Evolutionary conservation across 2,797 vertebrate species (phyloP).

Genomic region (Halcyon leucocephala): DNA sequence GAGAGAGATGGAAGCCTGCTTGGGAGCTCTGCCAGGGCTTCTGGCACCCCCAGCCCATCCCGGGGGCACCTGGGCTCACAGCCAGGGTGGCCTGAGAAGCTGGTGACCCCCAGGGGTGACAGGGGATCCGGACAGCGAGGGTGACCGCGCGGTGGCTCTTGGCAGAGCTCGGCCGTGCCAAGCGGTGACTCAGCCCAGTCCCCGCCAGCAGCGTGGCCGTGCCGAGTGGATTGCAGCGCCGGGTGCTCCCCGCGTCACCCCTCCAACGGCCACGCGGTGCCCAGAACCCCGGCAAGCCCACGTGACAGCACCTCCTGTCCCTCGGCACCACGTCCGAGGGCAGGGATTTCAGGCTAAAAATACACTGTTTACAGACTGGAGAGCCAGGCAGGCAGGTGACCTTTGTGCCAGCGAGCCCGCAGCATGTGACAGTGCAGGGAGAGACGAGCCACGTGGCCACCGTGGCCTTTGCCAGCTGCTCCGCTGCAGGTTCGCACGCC

Average conservation of each 20-base stretch:
- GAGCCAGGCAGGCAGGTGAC: neutral
- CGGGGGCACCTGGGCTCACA: neutral
- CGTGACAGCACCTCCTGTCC: accelerated
- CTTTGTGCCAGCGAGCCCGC: neutral
- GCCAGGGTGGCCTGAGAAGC: neutral
- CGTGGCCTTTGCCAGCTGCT: neutral
- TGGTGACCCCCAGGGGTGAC: neutral
- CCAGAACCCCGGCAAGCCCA: accelerated
- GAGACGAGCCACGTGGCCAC: neutral
- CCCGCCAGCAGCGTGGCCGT: accelerated
- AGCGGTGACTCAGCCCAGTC: neutral
- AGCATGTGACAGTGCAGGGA: neutral
- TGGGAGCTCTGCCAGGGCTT: neutral
- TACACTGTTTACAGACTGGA: neutral
- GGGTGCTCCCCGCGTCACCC: neutral
- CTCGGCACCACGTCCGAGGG: neutral
- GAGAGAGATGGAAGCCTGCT: neutral
- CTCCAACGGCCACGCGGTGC: accelerated
- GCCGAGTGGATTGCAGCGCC: neutral
- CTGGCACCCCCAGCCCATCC: neutral
- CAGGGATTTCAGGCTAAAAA: constrained; percentile 20
- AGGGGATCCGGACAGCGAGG: neutral
- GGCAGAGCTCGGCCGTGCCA: neutral
- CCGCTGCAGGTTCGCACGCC: accelerated
- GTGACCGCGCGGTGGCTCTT: neutral